Percentiles rank a stretch among this genome's conserved stretches.
phyloP scores from a whole-genome alignment of 2,113 vertebrate genomes.

The Camelus bactrianus region DNA sequence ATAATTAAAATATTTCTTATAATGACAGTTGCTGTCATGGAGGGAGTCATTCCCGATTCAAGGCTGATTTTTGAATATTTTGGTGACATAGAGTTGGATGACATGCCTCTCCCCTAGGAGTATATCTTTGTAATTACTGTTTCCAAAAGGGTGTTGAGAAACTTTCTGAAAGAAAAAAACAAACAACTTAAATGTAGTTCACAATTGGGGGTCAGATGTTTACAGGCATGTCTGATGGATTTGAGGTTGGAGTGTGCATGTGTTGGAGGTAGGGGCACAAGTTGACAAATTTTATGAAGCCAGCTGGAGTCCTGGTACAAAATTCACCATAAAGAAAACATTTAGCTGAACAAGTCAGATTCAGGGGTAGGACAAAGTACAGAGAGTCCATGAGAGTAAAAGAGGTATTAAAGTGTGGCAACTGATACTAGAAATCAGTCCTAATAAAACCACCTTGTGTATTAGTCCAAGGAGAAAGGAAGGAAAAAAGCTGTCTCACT shows the following conservation, averaged over 20 bases:
- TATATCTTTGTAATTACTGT: background rate
- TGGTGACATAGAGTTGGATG: background rate
- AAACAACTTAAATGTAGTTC: background rate
- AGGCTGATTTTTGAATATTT: conserved; percentile 19
- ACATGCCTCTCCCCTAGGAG: background rate
- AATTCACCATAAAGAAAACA: background rate
- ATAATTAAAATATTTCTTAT: background rate
- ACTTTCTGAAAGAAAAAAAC: conserved; percentile 8
- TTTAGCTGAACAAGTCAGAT: background rate
- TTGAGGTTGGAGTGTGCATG: background rate
- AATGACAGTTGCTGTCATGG: background rate
- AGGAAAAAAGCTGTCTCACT: background rate
- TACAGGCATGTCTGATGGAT: background rate
- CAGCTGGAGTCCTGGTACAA: background rate
- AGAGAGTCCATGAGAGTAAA: background rate
- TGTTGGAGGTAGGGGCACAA: background rate
- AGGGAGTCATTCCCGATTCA: background rate
- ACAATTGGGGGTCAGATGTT: background rate
- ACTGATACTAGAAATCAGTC: background rate
- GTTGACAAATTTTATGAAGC: background rate
- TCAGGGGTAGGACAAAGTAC: background rate
- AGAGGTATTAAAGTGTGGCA: background rate
- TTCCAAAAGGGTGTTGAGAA: background rate
- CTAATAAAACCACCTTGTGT: background rate
- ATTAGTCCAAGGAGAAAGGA: background rate